phyloP scores from a whole-genome alignment of 2,113 vertebrate genomes.

The Fulmarus glacialis region DNA sequence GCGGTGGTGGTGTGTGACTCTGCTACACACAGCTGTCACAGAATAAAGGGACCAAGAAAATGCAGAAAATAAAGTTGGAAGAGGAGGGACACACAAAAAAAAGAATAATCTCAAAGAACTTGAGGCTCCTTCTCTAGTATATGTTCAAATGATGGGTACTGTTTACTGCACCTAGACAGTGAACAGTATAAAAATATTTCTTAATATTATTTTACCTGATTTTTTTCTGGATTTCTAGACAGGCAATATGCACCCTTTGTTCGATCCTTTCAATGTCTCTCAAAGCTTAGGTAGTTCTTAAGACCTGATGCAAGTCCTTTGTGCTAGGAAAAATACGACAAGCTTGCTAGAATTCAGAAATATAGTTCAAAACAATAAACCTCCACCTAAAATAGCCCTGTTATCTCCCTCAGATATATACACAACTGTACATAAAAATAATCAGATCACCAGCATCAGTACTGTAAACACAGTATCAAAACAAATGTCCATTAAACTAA shows the following conservation, averaged over 20 bases:
- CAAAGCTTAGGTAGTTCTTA: not conserved
- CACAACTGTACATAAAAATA: not conserved
- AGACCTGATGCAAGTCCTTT: not conserved
- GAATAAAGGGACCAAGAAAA: not conserved
- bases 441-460: not conserved
- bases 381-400: not conserved
- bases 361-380: not conserved
- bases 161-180: not conserved
- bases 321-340: not conserved
- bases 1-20: not conserved
- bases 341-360: not conserved
- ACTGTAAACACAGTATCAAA: not conserved
- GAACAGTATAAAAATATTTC: not conserved
- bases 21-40: not conserved
- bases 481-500: not conserved
- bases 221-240: not conserved
- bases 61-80: not conserved
- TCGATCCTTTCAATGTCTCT: not conserved
- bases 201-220: not conserved
- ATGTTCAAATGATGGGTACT: not conserved
- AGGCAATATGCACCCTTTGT: not conserved
- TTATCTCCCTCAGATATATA: not conserved
- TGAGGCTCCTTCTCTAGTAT: not conserved
- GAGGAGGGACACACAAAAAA: not conserved
- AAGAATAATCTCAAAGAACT: not conserved